These are phyloP conservation scores for Loxodonta africana DNA, from an alignment of 2,113 vertebrate genomes.

Conservation along the genomic window DNA sequence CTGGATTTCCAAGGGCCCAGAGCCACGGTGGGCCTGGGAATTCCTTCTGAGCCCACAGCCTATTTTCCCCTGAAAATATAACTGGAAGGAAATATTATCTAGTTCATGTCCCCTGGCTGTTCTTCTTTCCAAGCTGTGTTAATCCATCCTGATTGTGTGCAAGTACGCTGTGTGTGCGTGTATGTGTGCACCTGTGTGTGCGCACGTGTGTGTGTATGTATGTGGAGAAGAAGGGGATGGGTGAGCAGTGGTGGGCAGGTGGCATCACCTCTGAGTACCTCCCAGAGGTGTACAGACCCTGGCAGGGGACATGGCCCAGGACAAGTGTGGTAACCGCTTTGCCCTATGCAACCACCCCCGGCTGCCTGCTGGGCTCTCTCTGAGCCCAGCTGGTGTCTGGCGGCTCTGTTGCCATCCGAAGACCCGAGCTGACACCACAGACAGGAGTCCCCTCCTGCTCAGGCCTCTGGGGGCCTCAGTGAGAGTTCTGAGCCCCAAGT, in stretches of 20 bases:
- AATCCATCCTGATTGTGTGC: not conserved
- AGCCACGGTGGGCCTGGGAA: not conserved
- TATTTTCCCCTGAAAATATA: not conserved
- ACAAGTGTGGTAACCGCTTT: too few relatives aligned
- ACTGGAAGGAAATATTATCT: not conserved
- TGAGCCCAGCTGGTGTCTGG: not conserved
- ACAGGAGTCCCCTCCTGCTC: not conserved
- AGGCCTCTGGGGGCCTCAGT: rapidly evolving
- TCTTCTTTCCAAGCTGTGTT: not conserved
- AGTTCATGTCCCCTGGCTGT: not conserved
- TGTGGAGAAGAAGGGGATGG: not conserved
- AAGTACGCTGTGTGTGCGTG: not conserved
- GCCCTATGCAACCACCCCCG: rapidly evolving
- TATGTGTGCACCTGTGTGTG: not conserved
- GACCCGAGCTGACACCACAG: not conserved
- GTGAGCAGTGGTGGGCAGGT: not conserved
- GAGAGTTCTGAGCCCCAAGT: not conserved
- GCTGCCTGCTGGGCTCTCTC: not conserved
- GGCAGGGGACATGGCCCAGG: not conserved
- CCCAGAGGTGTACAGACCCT: not conserved
- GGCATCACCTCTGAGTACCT: not conserved
- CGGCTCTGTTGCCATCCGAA: not conserved
- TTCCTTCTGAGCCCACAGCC: not conserved
- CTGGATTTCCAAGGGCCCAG: not conserved
- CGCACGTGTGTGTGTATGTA: rapidly evolving